Conservation (phyloP, 2,113 vertebrate species). For the Tachycineta bicolor region DNA sequence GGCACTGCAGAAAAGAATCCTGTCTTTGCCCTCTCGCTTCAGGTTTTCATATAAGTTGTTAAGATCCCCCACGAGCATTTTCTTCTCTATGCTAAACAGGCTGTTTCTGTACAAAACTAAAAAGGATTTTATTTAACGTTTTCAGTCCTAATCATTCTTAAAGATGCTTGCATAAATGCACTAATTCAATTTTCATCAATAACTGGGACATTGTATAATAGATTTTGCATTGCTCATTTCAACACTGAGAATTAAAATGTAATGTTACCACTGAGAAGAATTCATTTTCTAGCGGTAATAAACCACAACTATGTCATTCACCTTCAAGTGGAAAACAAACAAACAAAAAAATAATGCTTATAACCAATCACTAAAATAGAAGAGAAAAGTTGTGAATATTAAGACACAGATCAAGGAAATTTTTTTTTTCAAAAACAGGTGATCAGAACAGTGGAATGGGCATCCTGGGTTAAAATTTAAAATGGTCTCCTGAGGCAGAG, state of each 20-base stretch:
- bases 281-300: neutral
- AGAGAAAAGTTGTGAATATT: neutral
- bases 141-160: neutral
- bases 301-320: neutral
- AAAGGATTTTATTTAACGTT: neutral
- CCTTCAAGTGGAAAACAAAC: neutral
- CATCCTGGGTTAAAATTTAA: neutral
- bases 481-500: neutral
- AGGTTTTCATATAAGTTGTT: neutral
- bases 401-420: neutral
- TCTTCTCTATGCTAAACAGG: neutral
- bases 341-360: neutral
- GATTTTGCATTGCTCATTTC: neutral
- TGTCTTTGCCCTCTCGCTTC: neutral
- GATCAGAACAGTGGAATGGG: neutral
- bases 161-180: neutral
- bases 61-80: fast-evolving
- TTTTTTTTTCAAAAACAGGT: neutral
- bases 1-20: neutral
- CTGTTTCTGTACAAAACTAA: neutral
- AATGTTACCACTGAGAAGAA: neutral
- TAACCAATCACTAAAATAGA: neutral
- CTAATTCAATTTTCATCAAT: neutral
- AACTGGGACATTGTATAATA: neutral
- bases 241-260: neutral